Percentiles rank a stretch among this genome's conserved stretches.
Evolutionary conservation across 2,113 vertebrate species (phyloP).

Genomic region (Psophia crepitans): DNA sequence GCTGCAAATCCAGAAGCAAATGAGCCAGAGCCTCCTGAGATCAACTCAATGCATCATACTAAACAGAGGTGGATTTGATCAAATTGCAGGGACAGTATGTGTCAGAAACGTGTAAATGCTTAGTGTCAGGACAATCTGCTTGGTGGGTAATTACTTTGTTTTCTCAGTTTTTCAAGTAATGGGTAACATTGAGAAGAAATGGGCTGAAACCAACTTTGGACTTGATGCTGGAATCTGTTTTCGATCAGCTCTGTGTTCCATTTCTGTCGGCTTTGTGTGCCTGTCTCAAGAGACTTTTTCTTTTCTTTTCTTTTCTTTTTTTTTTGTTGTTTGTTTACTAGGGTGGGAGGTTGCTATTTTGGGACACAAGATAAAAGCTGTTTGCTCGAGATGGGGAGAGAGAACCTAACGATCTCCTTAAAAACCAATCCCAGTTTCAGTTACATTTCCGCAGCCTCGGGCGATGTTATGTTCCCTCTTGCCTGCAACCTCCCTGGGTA

Average conservation of each 20-base stretch:
- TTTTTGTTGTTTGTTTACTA: constrained; percentile 37
- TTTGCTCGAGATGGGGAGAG: not conserved
- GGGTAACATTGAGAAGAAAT: not conserved
- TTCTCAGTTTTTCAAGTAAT: not conserved
- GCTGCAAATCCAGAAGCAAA: constrained; percentile 11
- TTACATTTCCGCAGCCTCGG: not conserved
- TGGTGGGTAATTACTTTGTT: not conserved
- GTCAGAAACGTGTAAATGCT: not conserved
- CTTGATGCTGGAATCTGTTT: constrained; percentile 23
- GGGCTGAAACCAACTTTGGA: constrained; percentile 13
- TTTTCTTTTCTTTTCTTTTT: not conserved
- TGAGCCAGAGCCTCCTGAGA: not conserved
- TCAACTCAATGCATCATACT: not conserved
- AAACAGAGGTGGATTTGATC: not conserved
- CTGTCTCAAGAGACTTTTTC: constrained; percentile 9
- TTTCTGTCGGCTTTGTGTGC: constrained; percentile 20
- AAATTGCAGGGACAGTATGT: not conserved
- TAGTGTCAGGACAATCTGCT: not conserved
- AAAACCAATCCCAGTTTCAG: not conserved
- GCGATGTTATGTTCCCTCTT: not conserved
- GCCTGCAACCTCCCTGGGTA: not conserved
- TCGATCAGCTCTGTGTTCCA: constrained; percentile 36
- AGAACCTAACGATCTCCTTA: not conserved
- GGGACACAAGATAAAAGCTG: constrained; percentile 42
- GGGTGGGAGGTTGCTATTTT: constrained; percentile 49